Percentiles rank a stretch among this genome's conserved stretches.
phyloP scores from a whole-genome alignment of 2,888 invertebrate genomes.

The Agonopterix alstromeriana region DNA sequence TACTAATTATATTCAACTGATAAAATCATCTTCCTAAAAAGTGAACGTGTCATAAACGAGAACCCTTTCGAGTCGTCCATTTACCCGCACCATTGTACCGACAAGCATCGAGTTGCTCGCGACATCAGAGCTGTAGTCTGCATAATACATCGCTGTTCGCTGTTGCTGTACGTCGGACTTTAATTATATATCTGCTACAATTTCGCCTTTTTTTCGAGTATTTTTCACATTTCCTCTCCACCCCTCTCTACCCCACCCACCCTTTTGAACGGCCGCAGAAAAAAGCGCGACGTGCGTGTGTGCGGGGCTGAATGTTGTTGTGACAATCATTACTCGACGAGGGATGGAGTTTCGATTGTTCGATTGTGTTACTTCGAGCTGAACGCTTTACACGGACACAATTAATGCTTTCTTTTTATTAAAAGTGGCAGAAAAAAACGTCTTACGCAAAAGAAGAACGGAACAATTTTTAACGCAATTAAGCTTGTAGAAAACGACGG shows the following conservation, averaged over 20 bases:
- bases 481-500: constrained; percentile 56
- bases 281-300: constrained; percentile 54
- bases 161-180: constrained; percentile 69
- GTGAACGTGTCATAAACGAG: neutral
- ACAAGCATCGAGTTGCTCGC: constrained; percentile 33
- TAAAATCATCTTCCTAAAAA: neutral
- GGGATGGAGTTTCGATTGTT: constrained; percentile 2
- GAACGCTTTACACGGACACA: neutral
- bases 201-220: constrained; percentile 77
- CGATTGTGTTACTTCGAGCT: neutral
- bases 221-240: constrained; percentile 75
- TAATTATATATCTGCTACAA: constrained; percentile 78
- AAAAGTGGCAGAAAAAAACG: neutral
- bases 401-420: neutral
- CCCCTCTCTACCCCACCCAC: constrained; percentile 43
- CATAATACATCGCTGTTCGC: constrained; percentile 71
- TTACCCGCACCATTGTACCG: neutral
- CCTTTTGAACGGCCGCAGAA: constrained; percentile 63
- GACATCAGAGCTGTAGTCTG: constrained; percentile 58
- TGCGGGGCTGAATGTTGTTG: constrained; percentile 25
- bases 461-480: constrained; percentile 52
- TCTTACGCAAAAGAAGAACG: neutral
- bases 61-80: too few relatives aligned
- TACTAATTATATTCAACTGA: too few relatives aligned
- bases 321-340: constrained; percentile 18